These are phyloP conservation scores for Erynnis tages DNA, from an alignment of 2,888 invertebrate genomes.

Conservation along the genomic window DNA sequence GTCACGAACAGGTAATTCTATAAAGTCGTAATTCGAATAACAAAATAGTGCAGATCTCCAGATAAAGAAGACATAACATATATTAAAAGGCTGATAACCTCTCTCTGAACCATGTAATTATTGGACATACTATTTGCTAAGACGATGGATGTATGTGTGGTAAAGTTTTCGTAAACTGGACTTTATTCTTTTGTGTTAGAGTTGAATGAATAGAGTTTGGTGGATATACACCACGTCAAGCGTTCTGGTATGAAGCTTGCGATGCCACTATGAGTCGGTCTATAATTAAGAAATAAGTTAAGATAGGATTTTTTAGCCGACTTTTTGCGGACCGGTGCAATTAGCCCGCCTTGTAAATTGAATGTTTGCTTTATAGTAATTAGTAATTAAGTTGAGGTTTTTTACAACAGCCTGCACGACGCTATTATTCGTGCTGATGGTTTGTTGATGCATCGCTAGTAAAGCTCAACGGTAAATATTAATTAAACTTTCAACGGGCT, in stretches of 20 bases:
- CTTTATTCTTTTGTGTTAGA: slow-evolving; percentile 43
- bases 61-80: slow-evolving; percentile 64
- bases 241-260: slow-evolving; percentile 61
- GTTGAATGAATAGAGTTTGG: slow-evolving; percentile 36
- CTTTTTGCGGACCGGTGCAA: slow-evolving; percentile 75
- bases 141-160: slow-evolving; percentile 42
- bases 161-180: slow-evolving; percentile 37
- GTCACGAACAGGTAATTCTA: slow-evolving; percentile 23
- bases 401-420: slow-evolving; percentile 62
- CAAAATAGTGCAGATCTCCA: slow-evolving; percentile 42
- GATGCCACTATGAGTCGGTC: slow-evolving; percentile 76
- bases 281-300: slow-evolving; percentile 82
- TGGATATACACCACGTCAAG: slow-evolving; percentile 51
- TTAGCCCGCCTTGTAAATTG: slow-evolving; percentile 81
- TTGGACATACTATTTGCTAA: slow-evolving; percentile 72
- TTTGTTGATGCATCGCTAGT: slow-evolving; percentile 55
- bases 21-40: slow-evolving; percentile 32
- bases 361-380: slow-evolving; percentile 81
- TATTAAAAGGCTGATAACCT: slow-evolving; percentile 77
- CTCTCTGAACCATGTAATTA: slow-evolving; percentile 75
- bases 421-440: slow-evolving; percentile 63
- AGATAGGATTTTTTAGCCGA: slow-evolving; percentile 77
- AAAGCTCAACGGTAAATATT: slow-evolving; percentile 58
- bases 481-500: slow-evolving; percentile 47
- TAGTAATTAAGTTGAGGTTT: slow-evolving; percentile 77